A percentile compares a stretch with the other conserved stretches of the same genome.
phyloP scores from a whole-genome alignment of 2,113 vertebrate species.

The Prunella himalayana region DNA sequence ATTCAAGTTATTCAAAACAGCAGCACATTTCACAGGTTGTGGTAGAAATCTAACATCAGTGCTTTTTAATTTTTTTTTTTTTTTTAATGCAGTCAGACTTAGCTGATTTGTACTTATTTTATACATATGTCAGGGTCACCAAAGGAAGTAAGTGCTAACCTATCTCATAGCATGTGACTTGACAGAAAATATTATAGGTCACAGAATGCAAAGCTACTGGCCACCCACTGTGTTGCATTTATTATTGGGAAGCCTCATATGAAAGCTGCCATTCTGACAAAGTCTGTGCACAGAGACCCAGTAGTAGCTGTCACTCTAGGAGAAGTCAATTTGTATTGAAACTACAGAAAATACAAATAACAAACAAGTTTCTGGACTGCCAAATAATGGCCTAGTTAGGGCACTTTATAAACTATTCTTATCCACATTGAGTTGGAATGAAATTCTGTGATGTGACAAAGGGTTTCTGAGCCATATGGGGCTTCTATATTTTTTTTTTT shows the following conservation, averaged over 20 bases:
- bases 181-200: slow-evolving; percentile 26
- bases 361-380: background rate
- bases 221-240: background rate
- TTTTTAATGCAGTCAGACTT: background rate
- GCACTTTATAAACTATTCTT: background rate
- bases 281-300: background rate
- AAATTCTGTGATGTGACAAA: background rate
- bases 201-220: background rate
- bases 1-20: slow-evolving; percentile 6
- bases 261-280: background rate
- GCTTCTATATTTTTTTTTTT: background rate
- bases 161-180: background rate
- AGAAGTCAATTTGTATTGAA: background rate
- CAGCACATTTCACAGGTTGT: background rate
- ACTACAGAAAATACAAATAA: slow-evolving; percentile 6
- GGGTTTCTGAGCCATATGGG: background rate
- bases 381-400: background rate
- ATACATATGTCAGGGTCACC: background rate
- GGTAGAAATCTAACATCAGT: background rate
- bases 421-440: background rate
- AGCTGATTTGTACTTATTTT: slow-evolving; percentile 25
- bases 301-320: background rate
- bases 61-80: background rate
- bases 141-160: slow-evolving; percentile 21
- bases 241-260: background rate